Base-by-base conservation (phyloP, 2,888 invertebrate species). In the Lasioglossum zephyrum region DNA sequence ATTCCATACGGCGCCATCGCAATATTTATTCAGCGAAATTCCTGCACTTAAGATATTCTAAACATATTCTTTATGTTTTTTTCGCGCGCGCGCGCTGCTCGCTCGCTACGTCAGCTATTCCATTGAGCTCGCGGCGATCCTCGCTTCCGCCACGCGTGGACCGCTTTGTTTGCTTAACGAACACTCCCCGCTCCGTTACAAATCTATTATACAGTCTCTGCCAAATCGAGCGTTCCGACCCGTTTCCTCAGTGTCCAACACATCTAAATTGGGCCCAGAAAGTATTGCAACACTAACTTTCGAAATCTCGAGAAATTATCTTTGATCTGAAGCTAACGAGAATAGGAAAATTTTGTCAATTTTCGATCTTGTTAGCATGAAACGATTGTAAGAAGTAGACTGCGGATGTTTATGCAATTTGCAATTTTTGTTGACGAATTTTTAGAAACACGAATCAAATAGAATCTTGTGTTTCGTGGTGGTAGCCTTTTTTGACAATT, bases 1-100 rank as follows among this genome's bases (percentile, higher is more conserved):
- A 87, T 85, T 87, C 87, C 78, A 89, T 87, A 87, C 84, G 91
- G 77, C 91, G 86, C 87, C 88, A 87, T 82, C 84, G 83, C 84
- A 75, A 83, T 77, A 85, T 82, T 87, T 91, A 87, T 88, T 88
- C 83, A 83, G 73, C 81, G 84, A 87, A 86, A 89, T 87, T 88
- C 88, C 79, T 82, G 69, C 76, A 74, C 63, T 88, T 77, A 84
- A 87, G 84, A 79, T 79, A 79, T 80, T 77, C 83, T 60, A 63
- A 75, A 77, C 85, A 82, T 82, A 85, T 85, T 86, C 85, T 85
- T 85, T 79, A 77, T 74, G 79, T 73, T 69, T 81, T 78, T 80
- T 81, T 41, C 72, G 44, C 31, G 66, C 47, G 44, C 31, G 66
- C 47, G 4, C 74, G 36, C 44, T 26, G 16, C 47, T 22, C 49